phyloP scores from a whole-genome alignment of 2,113 vertebrate genomes.

The Lathamus discolor region DNA sequence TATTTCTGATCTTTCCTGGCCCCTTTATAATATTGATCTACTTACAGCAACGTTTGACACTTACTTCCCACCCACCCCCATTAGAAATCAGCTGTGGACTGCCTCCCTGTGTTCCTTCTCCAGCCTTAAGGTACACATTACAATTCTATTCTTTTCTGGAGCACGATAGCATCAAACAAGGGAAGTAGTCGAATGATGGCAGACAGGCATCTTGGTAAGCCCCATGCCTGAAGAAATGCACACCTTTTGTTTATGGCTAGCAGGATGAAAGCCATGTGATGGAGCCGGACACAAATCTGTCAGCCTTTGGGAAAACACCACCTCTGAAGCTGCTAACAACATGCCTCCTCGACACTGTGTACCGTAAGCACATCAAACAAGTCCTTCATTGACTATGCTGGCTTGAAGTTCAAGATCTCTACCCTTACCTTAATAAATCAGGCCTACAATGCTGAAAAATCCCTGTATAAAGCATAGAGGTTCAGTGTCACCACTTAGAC shows the following conservation, averaged over 20 bases:
- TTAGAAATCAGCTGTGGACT: not conserved
- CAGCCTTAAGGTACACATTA: conserved; percentile 46
- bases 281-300: not conserved
- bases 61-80: conserved; percentile 4
- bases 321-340: not conserved
- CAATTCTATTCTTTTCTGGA: not conserved
- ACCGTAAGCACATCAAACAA: conserved; percentile 33
- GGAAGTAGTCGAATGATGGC: not conserved
- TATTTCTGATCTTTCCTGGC: conserved; percentile 17
- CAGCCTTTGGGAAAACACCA: conserved; percentile 29
- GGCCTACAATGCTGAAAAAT: not conserved
- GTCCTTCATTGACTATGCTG: conserved; percentile 54
- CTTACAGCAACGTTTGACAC: conserved; percentile 22
- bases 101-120: not conserved
- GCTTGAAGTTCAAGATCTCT: conserved; percentile 44
- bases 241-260: conserved; percentile 49
- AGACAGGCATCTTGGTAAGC: not conserved
- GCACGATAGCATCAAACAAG: not conserved
- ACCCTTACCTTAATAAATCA: conserved; percentile 36
- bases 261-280: not conserved
- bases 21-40: conserved; percentile 28
- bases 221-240: conserved; percentile 13
- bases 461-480: not conserved
- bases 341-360: not conserved
- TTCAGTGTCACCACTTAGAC: not conserved